Base-by-base conservation (phyloP, 1,140 invertebrate genomes). In the Trichonephila inaurata region DNA sequence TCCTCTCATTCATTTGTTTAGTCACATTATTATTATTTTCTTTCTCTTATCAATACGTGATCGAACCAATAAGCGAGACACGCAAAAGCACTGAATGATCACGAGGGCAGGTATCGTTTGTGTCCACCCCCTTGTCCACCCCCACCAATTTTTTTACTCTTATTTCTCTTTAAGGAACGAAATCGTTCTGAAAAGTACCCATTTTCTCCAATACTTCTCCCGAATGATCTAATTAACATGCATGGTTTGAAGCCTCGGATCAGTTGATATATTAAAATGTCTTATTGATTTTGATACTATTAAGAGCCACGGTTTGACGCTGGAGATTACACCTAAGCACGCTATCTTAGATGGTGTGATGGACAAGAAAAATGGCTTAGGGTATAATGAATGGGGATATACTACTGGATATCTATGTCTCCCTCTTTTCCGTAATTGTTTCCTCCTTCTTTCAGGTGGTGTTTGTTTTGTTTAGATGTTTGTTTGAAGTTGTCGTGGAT, bases 31-130 rank as follows among this genome's bases (percentile, higher is more conserved):
- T 40, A 40, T 40, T 82, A 21, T 69, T 82, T 82, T 51, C 19
- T 44, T 82, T 21, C 33, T 82, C 77, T 82, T 82, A 44, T 82
- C 33, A 82, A 82, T 82, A 19, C 77, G 77, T 19, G 33, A 82
- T 82, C 77, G 77, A 44, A 51, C 77, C 33, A 10, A 33, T 33
- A 21, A 33, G 72, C 4, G 6, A 77, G 72, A 82, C 77, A 82
- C 77, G 77, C 33, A 44, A 82, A 82, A 44, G 18, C 40, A 19
- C 14, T 19, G 10, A 12, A 10, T 69, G 18, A 69, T 69, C n/a
- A n/a, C n/a, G 21, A n/a, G 66, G 12, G 19, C 21, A 69, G 24
- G n/a, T n/a, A 24, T 69, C 66, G 21, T 69, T 69, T 69, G 1
- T 24, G 21, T 10, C 12, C 12, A 6, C 12, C 8, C 10, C 3